phyloP scores from a whole-genome alignment of 2,888 invertebrate genomes.

The Eupithecia subfuscata region DNA sequence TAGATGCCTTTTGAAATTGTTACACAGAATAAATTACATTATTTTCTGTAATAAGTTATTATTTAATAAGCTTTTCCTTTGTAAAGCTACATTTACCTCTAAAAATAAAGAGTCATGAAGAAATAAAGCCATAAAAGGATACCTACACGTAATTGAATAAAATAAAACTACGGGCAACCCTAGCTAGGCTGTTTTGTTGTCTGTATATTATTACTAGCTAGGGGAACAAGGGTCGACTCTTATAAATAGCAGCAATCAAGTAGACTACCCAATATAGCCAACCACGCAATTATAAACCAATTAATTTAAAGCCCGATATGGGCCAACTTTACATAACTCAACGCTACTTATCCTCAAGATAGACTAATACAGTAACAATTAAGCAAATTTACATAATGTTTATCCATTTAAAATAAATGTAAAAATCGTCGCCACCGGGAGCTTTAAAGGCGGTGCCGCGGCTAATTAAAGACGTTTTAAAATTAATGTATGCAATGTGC shows the following conservation, averaged over 20 bases:
- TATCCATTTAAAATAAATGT: slow-evolving; percentile 32
- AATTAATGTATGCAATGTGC: slow-evolving; percentile 39
- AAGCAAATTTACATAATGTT: slow-evolving; percentile 32
- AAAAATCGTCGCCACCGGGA: slow-evolving; percentile 31
- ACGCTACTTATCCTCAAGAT: slow-evolving; percentile 25
- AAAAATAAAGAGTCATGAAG: background rate
- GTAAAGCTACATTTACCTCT: background rate
- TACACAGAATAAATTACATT: background rate
- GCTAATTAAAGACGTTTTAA: slow-evolving; percentile 45
- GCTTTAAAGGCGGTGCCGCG: slow-evolving; percentile 37
- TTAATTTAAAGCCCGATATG: slow-evolving; percentile 20
- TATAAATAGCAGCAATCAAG: background rate
- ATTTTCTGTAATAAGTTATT: background rate
- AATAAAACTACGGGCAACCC: background rate
- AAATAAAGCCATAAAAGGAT: background rate
- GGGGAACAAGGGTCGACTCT: background rate
- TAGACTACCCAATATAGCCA: background rate
- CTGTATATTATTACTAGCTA: background rate
- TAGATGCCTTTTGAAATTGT: background rate
- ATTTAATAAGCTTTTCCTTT: background rate
- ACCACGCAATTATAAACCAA: slow-evolving; percentile 23
- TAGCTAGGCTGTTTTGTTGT: background rate
- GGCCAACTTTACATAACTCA: slow-evolving; percentile 29
- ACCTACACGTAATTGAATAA: background rate
- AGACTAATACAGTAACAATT: slow-evolving; percentile 31